These are phyloP conservation scores for Bombus breviceps DNA, from an alignment of 1,140 invertebrate species.

Conservation along the genomic window DNA sequence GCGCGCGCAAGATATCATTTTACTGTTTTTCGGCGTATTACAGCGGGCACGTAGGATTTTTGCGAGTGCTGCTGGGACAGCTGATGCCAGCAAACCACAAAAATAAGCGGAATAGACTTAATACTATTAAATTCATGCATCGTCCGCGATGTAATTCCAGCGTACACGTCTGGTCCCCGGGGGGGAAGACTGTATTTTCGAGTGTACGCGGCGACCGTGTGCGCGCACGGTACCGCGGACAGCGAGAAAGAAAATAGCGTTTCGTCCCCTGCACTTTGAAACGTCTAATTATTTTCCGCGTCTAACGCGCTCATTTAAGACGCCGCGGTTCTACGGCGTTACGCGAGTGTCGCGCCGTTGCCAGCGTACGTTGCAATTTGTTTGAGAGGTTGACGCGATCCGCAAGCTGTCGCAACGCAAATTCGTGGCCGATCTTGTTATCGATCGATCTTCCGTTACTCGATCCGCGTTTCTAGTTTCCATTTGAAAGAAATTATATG, in stretches of 20 bases:
- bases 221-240: neutral
- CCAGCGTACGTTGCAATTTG: neutral
- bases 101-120: conserved; percentile 17
- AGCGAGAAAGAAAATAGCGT: neutral
- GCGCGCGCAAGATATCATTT: neutral
- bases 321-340: neutral
- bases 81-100: neutral
- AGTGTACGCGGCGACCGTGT: neutral
- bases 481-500: rapidly evolving
- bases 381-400: no score
- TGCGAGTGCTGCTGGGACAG: neutral
- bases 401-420: no score
- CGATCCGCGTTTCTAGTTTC: no score
- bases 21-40: neutral
- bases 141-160: conserved; percentile 12
- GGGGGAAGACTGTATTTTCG: neutral
- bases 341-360: no score
- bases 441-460: neutral
- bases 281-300: neutral
- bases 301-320: neutral
- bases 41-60: neutral
- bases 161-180: neutral
- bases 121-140: conserved; percentile 28
- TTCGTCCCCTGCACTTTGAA: neutral
- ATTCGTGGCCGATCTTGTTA: no score